A percentile compares a stretch with the other conserved stretches of the same genome.
These are phyloP conservation scores for Onthophagus taurus DNA, from an alignment of 1,140 invertebrate genomes.

Conservation along the genomic window DNA sequence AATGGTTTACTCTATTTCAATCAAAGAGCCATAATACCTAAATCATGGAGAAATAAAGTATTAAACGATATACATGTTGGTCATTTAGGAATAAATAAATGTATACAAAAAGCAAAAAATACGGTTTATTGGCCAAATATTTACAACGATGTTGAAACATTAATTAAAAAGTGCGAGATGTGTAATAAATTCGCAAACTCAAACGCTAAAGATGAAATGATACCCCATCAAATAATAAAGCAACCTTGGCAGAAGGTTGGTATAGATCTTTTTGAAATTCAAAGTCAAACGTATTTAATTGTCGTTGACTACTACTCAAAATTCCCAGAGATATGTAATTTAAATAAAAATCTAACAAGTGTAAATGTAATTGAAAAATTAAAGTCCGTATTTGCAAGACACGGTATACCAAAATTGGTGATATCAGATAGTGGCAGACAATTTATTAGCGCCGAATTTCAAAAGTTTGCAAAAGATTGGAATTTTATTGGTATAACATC, in stretches of 20 bases:
- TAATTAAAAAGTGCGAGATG: constrained; percentile 9
- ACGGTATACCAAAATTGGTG: constrained; percentile 33
- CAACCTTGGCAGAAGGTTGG: constrained; percentile 32
- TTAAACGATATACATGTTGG: constrained; percentile 16
- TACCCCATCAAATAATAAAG: constrained; percentile 29
- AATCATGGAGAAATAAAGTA: constrained; percentile 5
- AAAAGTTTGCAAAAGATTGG: constrained; percentile 12
- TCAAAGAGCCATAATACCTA: too few species aligned
- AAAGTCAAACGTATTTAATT: constrained; percentile 29
- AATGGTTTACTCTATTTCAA: too few species aligned
- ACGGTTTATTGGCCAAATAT: constrained; percentile 17
- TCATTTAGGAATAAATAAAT: constrained; percentile 18
- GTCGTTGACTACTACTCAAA: constrained; percentile 27
- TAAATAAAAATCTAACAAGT: constrained; percentile 17
- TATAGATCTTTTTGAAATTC: constrained; percentile 29
- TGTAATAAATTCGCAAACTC: constrained; percentile 18
- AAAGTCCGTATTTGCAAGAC: constrained; percentile 32
- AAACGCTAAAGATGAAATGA: constrained; percentile 22
- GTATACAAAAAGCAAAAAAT: constrained; percentile 10
- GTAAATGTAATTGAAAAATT: constrained; percentile 19
- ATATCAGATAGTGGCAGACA: constrained; percentile 35
- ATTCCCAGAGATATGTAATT: constrained; percentile 19
- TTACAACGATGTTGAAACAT: constrained; percentile 12
- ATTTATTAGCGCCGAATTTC: constrained; percentile 33
- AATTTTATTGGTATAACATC: constrained; percentile 3